A percentile compares a stretch with the other conserved stretches of the same genome.
These are phyloP conservation scores for Leptosomus discolor DNA, from an alignment of 2,113 vertebrate species.

Conservation along the genomic window DNA sequence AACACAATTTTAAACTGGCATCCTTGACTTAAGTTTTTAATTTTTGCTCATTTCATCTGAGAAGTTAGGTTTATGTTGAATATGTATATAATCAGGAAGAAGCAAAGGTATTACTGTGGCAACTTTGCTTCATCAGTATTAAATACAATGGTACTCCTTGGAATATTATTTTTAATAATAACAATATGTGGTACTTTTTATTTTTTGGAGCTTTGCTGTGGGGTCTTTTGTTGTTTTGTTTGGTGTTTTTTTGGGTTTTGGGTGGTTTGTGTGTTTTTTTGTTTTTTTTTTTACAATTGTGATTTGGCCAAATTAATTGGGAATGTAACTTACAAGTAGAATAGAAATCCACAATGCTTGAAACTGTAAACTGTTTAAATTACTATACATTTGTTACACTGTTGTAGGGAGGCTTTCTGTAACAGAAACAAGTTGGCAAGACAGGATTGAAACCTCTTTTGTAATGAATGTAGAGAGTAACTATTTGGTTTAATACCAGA, in stretches of 20 bases:
- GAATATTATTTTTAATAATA: slow-evolving; percentile 48
- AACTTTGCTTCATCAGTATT: slow-evolving; percentile 77
- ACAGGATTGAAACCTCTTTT: neutral
- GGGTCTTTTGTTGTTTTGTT: neutral
- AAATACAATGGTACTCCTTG: slow-evolving; percentile 63
- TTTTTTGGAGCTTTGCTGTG: slow-evolving; percentile 61
- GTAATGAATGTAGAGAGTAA: neutral
- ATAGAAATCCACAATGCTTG: slow-evolving; percentile 29
- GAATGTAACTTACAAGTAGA: slow-evolving; percentile 61
- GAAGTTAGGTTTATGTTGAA: slow-evolving; percentile 44
- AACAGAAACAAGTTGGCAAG: neutral
- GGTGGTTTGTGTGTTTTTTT: neutral
- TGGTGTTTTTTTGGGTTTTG: neutral
- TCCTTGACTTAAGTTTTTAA: slow-evolving; percentile 50
- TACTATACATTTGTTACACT: neutral
- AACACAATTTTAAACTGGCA: slow-evolving; percentile 56
- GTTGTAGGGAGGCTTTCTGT: neutral
- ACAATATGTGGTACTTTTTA: slow-evolving; percentile 64
- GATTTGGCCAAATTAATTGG: slow-evolving; percentile 38
- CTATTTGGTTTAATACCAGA: neutral
- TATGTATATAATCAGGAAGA: slow-evolving; percentile 62
- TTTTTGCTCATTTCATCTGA: slow-evolving; percentile 50
- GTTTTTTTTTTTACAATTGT: slow-evolving; percentile 5
- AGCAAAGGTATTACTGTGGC: slow-evolving; percentile 53
- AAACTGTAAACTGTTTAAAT: slow-evolving; percentile 12